Conservation (phyloP, 2,113 vertebrate genomes). For the Arizona elegans region DNA sequence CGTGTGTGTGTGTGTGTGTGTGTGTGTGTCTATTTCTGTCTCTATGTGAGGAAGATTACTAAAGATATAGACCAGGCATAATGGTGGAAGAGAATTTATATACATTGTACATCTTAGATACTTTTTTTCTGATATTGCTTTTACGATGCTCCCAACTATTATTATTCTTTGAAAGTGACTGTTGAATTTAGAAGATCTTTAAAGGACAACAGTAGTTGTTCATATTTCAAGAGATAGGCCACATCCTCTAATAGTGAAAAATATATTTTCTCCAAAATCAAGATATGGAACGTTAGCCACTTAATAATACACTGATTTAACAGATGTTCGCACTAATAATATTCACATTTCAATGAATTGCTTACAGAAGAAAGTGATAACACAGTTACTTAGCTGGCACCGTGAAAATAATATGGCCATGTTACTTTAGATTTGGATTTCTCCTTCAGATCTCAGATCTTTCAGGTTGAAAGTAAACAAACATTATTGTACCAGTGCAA, state of each 20-base stretch:
- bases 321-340: slow-evolving; percentile 46
- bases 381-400: slow-evolving; percentile 39
- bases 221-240: slow-evolving; percentile 53
- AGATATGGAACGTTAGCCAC: slow-evolving; percentile 60
- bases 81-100: background rate
- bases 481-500: background rate
- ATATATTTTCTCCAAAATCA: slow-evolving; percentile 63
- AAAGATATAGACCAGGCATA: background rate
- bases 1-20: too few species aligned
- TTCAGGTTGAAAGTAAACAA: slow-evolving; percentile 2
- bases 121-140: background rate
- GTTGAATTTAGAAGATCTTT: slow-evolving; percentile 30
- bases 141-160: background rate
- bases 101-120: background rate
- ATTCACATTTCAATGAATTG: slow-evolving; percentile 30
- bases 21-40: too few species aligned
- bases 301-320: slow-evolving; percentile 47
- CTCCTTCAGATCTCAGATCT: slow-evolving; percentile 6
- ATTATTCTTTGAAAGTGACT: slow-evolving; percentile 8
- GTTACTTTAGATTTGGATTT: slow-evolving; percentile 21
- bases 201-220: slow-evolving; percentile 43
- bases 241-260: slow-evolving; percentile 55
- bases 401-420: slow-evolving; percentile 28
- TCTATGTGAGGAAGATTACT: background rate
- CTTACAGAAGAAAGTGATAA: slow-evolving; percentile 46